Evolutionary conservation across 2,797 vertebrate species (phyloP), one percentile per base, ranked within the genome.

Genomic region (Argya squamiceps): DNA sequence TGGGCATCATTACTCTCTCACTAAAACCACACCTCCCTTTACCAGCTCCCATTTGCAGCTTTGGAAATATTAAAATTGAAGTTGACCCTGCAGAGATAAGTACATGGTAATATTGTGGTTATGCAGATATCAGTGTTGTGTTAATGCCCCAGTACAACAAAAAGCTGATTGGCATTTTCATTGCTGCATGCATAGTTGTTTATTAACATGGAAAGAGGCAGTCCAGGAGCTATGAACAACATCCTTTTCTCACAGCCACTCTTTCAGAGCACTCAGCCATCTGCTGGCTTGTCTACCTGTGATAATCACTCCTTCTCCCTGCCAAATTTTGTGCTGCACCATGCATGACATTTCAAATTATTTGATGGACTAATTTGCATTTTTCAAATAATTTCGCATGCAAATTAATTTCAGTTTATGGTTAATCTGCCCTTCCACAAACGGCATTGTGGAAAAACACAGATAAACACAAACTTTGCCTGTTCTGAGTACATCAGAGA

Each of bases 361-460:
- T 88, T 88, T 86, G 89, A 84, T 67, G 36, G 85, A 30, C 58
- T 95, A 69, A 96, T 96, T 78, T 94, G 37, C 90, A 94, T 94
- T 94, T 93, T 89, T 53, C 36, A 86, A 84, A 87, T 82, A 81
- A 82, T 88, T 92, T 94, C 47, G 30, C 46, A 49, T 73, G 67
- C 36, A 58, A 90, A 7, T 88, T 96, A 81, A 84, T 94, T 93
- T 92, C 77, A 65, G 26, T 84, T 88, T 92, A 62, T 93, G 62
- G 29, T 79, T 92, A 84, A 88, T 81, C 73, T 93, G 30, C 59
- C 53, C 24, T 93, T 94, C 69, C 43, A 69, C 47, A 86, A 84
- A 58, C 47, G 75, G 16, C 2, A 1, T 50, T 55, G 60, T 15
- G 36, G 24, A 64, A 90, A 81, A 50, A 69, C 37, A 37, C 22